A percentile compares a stretch with the other conserved stretches of the same genome.
Evolutionary conservation across 2,888 invertebrate species (phyloP).

Genomic region (Mesochorus sp.): DNA sequence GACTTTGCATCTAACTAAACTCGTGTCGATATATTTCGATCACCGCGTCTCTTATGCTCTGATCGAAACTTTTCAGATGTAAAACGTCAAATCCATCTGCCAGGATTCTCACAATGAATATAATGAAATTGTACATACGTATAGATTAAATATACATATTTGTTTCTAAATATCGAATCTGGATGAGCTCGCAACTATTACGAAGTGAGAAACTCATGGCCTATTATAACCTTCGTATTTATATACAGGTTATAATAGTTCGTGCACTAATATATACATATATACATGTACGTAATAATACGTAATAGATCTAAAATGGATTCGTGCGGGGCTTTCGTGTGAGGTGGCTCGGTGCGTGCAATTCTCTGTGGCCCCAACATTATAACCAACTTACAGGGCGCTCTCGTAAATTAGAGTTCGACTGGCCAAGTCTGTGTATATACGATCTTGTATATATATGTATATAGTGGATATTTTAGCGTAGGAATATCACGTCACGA

Average conservation of each 20-base stretch:
- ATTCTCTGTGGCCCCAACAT: constrained; percentile 28
- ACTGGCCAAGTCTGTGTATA: constrained; percentile 19
- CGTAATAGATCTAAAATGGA: constrained; percentile 39
- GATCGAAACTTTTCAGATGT: not conserved
- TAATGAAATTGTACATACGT: constrained; percentile 16
- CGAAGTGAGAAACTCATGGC: constrained; percentile 35
- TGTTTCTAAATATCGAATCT: constrained; percentile 13
- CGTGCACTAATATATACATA: not conserved
- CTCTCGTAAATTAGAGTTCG: constrained; percentile 60
- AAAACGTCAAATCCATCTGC: constrained; percentile 5
- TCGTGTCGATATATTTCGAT: too few relatives aligned
- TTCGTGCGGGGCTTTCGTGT: constrained; percentile 44
- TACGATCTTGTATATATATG: not conserved
- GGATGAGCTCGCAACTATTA: constrained; percentile 41
- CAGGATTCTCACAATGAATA: constrained; percentile 28
- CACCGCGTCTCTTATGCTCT: too few relatives aligned
- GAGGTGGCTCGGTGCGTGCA: constrained; percentile 43
- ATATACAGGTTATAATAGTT: too few relatives aligned
- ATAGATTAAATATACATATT: not conserved
- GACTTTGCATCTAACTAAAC: too few relatives aligned
- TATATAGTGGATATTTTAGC: not conserved
- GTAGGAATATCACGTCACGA: constrained; percentile 32
- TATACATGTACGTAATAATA: constrained; percentile 17
- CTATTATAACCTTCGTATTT: too few relatives aligned
- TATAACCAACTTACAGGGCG: constrained; percentile 44